A percentile compares a stretch with the other conserved stretches of the same genome.
These are phyloP conservation scores for Macrobrachium rosenbergii DNA, from an alignment of 1,140 invertebrate species.

Conservation along the genomic window DNA sequence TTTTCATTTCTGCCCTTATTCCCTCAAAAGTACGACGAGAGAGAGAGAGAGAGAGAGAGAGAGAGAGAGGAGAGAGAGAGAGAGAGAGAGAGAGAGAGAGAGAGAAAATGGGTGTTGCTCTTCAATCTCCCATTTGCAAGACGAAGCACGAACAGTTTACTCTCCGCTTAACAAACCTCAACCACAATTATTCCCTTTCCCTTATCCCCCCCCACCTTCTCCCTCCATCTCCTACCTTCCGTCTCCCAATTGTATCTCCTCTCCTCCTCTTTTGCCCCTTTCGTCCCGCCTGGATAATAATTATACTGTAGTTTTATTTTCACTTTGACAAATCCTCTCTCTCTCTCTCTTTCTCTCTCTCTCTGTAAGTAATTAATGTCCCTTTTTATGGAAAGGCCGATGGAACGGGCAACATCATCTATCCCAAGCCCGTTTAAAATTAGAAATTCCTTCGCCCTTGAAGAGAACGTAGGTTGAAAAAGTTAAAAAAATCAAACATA, in stretches of 20 bases:
- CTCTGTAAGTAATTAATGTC: not conserved
- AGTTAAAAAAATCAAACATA: too few relatives aligned
- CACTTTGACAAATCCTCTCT: not conserved
- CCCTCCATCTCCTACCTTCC: not conserved
- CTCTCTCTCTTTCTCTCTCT: not conserved
- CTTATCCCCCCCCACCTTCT: not conserved
- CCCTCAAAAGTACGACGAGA: not conserved
- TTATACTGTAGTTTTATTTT: not conserved
- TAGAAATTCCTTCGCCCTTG: too few relatives aligned
- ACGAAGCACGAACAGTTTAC: not conserved
- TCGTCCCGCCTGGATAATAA: not conserved
- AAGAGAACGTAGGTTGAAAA: too few relatives aligned
- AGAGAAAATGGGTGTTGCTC: not conserved
- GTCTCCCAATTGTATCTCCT: not conserved
- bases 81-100: slow-evolving; percentile 27
- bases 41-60: not conserved
- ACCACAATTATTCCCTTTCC: not conserved
- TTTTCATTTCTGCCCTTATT: not conserved
- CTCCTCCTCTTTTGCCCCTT: not conserved
- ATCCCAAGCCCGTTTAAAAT: too few relatives aligned
- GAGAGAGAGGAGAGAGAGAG: not conserved
- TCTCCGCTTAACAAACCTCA: not conserved
- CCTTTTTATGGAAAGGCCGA: too few relatives aligned
- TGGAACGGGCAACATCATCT: too few relatives aligned
- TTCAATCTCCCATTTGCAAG: too few relatives aligned